Evolutionary conservation across 2,888 invertebrate species (phyloP).

Genomic region (Polia nebulosa): DNA sequence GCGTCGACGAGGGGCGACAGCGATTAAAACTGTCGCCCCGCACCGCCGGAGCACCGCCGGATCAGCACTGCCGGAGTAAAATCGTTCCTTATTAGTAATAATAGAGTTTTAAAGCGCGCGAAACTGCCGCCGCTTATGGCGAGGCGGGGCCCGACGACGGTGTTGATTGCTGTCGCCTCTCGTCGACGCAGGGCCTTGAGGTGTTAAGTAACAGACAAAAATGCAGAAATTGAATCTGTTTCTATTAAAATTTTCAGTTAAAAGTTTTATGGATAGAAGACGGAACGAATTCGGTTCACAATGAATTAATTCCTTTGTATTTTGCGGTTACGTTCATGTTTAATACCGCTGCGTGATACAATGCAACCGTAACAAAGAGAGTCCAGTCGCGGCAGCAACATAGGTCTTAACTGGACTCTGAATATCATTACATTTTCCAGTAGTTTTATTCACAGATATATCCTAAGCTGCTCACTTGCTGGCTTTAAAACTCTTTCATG

Average conservation of each 20-base stretch:
- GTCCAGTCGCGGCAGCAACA: slow-evolving; percentile 55
- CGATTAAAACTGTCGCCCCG: too few species aligned
- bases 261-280: slow-evolving; percentile 21
- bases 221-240: not conserved
- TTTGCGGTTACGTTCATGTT: slow-evolving; percentile 56
- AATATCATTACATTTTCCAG: slow-evolving; percentile 40
- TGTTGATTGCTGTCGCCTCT: too few species aligned
- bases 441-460: slow-evolving; percentile 74
- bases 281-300: slow-evolving; percentile 43
- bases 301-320: slow-evolving; percentile 51
- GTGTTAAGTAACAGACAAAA: not conserved
- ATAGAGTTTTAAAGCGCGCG: too few species aligned
- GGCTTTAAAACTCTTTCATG: slow-evolving; percentile 7
- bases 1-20: too few species aligned
- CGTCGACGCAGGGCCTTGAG: too few species aligned
- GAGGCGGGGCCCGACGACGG: too few species aligned
- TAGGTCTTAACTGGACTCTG: slow-evolving; percentile 24
- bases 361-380: slow-evolving; percentile 66
- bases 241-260: slow-evolving; percentile 22
- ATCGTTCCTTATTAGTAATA: too few species aligned
- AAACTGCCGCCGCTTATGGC: too few species aligned
- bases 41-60: too few species aligned
- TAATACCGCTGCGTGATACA: slow-evolving; percentile 57
- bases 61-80: too few species aligned
- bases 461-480: slow-evolving; percentile 58